Evolutionary conservation across 2,113 vertebrate genomes (phyloP).

Genomic region (Dinomys branickii): DNA sequence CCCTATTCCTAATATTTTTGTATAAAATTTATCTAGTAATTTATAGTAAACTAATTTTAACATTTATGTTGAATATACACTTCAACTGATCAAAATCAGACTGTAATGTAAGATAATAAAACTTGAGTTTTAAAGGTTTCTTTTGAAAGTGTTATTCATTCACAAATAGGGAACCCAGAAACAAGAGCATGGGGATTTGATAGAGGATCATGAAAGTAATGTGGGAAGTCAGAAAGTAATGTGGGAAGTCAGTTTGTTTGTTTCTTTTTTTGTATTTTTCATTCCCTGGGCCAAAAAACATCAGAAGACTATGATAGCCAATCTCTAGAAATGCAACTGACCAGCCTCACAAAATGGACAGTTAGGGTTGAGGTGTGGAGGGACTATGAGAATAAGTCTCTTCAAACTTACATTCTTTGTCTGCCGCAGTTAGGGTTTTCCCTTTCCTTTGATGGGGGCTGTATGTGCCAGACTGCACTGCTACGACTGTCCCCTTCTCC

Average conservation of each 20-base stretch:
- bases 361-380: neutral
- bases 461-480: neutral
- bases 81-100: slow-evolving; percentile 28
- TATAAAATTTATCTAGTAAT: slow-evolving; percentile 16
- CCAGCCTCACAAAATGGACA: neutral
- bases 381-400: neutral
- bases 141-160: slow-evolving; percentile 40
- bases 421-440: neutral
- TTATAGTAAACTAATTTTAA: slow-evolving; percentile 49
- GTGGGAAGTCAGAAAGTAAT: neutral
- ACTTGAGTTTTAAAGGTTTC: slow-evolving; percentile 49
- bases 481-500: neutral
- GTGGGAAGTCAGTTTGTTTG: neutral
- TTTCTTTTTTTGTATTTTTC: neutral
- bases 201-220: neutral
- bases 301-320: neutral
- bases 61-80: neutral
- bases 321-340: neutral
- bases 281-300: neutral
- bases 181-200: neutral
- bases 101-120: slow-evolving; percentile 64
- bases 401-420: neutral
- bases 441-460: too few species aligned
- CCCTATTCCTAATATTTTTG: slow-evolving; percentile 9
- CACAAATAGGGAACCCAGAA: neutral